These are phyloP conservation scores for Bombylius discolor DNA, from an alignment of 2,888 invertebrate genomes.

Conservation along the genomic window DNA sequence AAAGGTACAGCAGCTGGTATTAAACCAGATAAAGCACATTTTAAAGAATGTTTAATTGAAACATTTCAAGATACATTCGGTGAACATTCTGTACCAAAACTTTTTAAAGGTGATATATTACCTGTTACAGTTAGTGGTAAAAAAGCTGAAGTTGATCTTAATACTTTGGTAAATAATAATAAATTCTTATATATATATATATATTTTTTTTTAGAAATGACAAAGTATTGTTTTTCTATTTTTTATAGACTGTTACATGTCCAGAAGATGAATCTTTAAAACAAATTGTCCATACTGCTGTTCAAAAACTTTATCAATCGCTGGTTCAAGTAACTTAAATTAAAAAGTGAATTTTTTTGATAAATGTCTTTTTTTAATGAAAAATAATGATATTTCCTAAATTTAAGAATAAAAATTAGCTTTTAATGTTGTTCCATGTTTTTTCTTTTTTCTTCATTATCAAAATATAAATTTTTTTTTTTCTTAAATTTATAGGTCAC, in stretches of 20 bases:
- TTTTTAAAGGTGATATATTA: constrained; percentile 80
- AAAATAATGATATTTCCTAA: too few relatives aligned
- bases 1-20: constrained; percentile 48
- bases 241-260: constrained; percentile 55
- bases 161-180: constrained; percentile 41
- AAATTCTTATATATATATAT: neutral
- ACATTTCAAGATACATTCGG: constrained; percentile 80
- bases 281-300: constrained; percentile 73
- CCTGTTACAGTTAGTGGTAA: constrained; percentile 76
- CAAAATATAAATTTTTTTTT: too few relatives aligned
- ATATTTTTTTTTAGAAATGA: too few relatives aligned
- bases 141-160: constrained; percentile 72
- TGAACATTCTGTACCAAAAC: constrained; percentile 81
- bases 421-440: too few relatives aligned
- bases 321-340: constrained; percentile 40
- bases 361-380: too few relatives aligned
- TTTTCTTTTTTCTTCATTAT: too few relatives aligned
- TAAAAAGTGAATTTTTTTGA: too few relatives aligned
- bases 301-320: constrained; percentile 72
- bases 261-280: constrained; percentile 67
- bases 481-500: too few relatives aligned
- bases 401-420: too few relatives aligned
- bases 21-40: constrained; percentile 82
- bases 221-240: neutral
- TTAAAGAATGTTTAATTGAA: constrained; percentile 51